phyloP scores from a whole-genome alignment of 2,113 vertebrate genomes.

The Laticauda laticaudata region DNA sequence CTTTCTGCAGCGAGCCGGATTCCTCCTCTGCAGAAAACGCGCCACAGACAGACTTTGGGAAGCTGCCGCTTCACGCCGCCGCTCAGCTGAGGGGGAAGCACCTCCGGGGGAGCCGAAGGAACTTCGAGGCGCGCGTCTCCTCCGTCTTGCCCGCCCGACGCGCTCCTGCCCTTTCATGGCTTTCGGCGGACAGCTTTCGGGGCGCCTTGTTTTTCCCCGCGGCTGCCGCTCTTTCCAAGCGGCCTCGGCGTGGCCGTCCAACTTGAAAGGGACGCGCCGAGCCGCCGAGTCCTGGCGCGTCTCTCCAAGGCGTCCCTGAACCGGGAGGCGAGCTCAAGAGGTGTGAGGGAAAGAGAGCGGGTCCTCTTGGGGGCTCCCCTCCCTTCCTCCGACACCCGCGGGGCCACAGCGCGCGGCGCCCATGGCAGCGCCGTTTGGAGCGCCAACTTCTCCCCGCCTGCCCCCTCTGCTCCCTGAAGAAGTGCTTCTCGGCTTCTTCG shows the following conservation, averaged over 20 bases:
- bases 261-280: background rate
- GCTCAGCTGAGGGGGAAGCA: background rate
- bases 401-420: constrained; percentile 5
- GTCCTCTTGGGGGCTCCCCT: background rate
- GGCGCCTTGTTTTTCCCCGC: constrained; percentile 9
- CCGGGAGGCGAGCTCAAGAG: background rate
- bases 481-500: constrained; percentile 5
- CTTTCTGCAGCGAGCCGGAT: constrained; percentile 41
- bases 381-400: constrained; percentile 22
- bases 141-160: background rate
- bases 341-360: background rate
- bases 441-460: constrained; percentile 1
- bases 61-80: background rate
- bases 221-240: background rate
- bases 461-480: background rate
- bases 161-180: constrained; percentile 31
- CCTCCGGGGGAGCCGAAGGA: background rate
- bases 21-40: background rate
- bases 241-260: background rate
- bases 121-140: constrained; percentile 6
- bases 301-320: background rate
- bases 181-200: constrained; percentile 33
- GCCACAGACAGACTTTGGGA: background rate
- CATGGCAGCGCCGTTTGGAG: constrained; percentile 13
- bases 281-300: constrained; percentile 14